Evolutionary conservation across 1,140 invertebrate genomes (phyloP), one percentile per base, ranked within the genome.

Genomic region (Drosophila kurseongensis): DNA sequence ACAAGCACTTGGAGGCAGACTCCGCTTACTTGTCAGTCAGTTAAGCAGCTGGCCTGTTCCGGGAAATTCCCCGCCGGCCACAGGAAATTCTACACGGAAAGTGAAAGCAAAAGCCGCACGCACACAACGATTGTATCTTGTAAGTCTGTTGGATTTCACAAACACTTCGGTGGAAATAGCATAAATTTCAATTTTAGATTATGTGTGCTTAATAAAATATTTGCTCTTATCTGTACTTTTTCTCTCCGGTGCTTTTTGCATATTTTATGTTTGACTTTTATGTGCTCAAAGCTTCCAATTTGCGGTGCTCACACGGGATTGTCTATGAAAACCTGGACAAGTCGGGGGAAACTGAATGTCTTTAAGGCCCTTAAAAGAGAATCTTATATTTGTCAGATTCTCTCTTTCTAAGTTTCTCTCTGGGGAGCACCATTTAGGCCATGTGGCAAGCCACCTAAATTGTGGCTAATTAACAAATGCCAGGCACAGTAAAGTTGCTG

Each of bases 171-270:
- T 69, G 54, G 50, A 72, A 80, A 80, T 78, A 48, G 79, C 75
- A 83, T 88, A 83, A 88, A 86, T 86, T 86, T 86, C 83, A 88
- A 86, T 86, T 88, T 88, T 76, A 88, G 78, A 88, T 86, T 88
- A 73, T 86, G 71, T 73, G 75, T 79, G 75, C 75, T 83, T 89
- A 76, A 86, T 86, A 83, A 86, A 83, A 86, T 89, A 89, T 83
- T 79, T 88, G 66, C 69, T 72, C 61, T 67, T 82, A 72, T 80
- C 68, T 52, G 45, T 51, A 59, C 60, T 59, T 62, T 50, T 40
- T 36, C 36, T 41, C 14, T 27, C 41, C 41, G 36, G 12, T 27
- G 23, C 29, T 42, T 18, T 57, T 36, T 58, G 57, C 47, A 75
- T 48, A 75, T 58, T 66, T 65, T 63, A 75, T 65, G 72, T 51